These are phyloP conservation scores for Trissolcus brochymenae DNA, from an alignment of 2,888 invertebrate genomes.

Conservation along the genomic window DNA sequence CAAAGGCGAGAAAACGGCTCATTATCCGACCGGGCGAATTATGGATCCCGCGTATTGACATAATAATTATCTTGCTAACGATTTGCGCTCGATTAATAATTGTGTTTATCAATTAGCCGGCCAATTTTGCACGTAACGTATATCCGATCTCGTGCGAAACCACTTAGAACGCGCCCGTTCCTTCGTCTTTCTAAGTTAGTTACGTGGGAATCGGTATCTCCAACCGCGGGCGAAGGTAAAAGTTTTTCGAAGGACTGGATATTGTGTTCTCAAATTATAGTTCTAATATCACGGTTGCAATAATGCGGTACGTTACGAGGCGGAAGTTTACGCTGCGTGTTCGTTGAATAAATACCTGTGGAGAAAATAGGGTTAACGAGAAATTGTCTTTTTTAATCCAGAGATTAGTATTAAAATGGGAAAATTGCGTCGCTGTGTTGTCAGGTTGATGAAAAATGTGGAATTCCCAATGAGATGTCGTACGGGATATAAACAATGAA, in stretches of 20 bases:
- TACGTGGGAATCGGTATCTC: slow-evolving; percentile 19
- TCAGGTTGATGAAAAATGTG: too few species aligned
- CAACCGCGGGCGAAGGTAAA: slow-evolving; percentile 5
- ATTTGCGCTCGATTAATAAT: slow-evolving; percentile 25
- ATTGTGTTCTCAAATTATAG: slow-evolving; percentile 19
- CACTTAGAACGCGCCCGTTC: slow-evolving; percentile 3
- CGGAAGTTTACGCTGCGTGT: slow-evolving; percentile 15
- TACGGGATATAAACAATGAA: too few species aligned
- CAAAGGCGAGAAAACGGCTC: slow-evolving; percentile 42
- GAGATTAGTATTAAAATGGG: too few species aligned
- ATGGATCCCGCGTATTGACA: slow-evolving; percentile 30
- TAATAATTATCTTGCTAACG: slow-evolving; percentile 33
- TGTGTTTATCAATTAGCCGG: slow-evolving; percentile 29
- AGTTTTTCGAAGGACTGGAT: slow-evolving; percentile 18
- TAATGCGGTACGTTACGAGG: slow-evolving; percentile 7
- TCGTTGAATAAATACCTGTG: slow-evolving; percentile 1
- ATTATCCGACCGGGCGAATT: slow-evolving; percentile 42
- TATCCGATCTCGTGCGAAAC: slow-evolving; percentile 12
- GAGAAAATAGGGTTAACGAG: slow-evolving; percentile 17
- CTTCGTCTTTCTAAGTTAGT: background rate
- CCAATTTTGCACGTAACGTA: slow-evolving; percentile 21
- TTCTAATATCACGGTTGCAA: slow-evolving; percentile 4
- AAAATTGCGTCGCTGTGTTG: too few species aligned
- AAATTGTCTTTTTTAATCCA: slow-evolving; percentile 10
- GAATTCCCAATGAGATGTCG: too few species aligned